These are phyloP conservation scores for Lepetodrilus schrolli DNA, from an alignment of 2,888 invertebrate species.

Conservation along the genomic window DNA sequence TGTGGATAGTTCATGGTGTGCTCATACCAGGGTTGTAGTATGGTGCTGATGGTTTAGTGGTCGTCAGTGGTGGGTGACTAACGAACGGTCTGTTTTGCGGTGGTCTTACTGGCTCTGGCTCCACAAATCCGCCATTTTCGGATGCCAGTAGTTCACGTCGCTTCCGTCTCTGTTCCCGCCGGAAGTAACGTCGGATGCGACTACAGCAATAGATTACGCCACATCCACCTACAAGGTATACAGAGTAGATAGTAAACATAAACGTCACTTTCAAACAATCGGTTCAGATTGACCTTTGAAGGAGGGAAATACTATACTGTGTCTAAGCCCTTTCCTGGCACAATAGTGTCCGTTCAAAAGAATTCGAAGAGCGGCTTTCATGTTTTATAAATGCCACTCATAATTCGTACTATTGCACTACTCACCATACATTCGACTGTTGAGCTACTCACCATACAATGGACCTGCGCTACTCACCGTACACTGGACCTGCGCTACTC, in stretches of 20 bases:
- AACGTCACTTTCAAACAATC: no score
- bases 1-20: no score
- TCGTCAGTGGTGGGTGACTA: not conserved
- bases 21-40: not conserved
- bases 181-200: slow-evolving; percentile 42
- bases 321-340: no score
- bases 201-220: slow-evolving; percentile 35
- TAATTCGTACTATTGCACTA: no score
- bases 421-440: no score
- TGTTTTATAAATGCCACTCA: no score
- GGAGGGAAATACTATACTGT: no score
- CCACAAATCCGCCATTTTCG: not conserved
- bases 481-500: no score
- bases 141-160: slow-evolving; percentile 3
- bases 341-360: no score
- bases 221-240: slow-evolving; percentile 36
- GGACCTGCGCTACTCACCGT: not conserved
- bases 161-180: slow-evolving; percentile 38
- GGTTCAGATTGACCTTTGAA: no score
- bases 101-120: not conserved
- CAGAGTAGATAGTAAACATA: no score
- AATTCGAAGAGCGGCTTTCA: no score
- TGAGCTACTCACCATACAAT: not conserved
- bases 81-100: not conserved
- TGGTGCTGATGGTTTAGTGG: not conserved